Evolutionary conservation across 2,888 invertebrate species (phyloP), one percentile per base, ranked within the genome.

Genomic region (Sarcophaga subvicina): DNA sequence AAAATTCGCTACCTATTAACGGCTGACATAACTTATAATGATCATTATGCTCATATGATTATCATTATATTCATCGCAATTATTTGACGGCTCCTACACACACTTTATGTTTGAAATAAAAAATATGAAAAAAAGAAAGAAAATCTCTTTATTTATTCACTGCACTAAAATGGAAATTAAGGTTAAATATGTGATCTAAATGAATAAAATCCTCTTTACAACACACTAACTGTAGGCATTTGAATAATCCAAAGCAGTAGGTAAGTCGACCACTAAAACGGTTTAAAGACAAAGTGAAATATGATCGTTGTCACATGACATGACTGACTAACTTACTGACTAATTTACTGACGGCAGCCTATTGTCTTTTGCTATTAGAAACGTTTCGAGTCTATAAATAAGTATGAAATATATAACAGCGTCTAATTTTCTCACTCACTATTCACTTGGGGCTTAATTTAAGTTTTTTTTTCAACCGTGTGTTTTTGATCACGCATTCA

Each of bases 121-220:
- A 20, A 62, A 4, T 10, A 14, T 12, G 37, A 62, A 69, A n/a
- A 63, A 63, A n/a, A 59, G 5, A 59, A 12, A n/a, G 4, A 17
- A n/a, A 62, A 20, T 62, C 10, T 62, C 20, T 20, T n/a, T 62
- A 11, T 20, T 20, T 10, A 67, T 37, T 60, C 60, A 20, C 17
- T 20, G 12, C 22, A 12, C 25, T n/a, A 37, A 47, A 67, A 77
- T 83, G 78, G 14, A 84, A 84, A 87, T 84, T 87, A 79, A 82
- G 81, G 81, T 80, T 84, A 84, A 84, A 84, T 82, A 75, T 84
- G 84, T 87, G 84, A 81, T 87, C 81, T 82, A 82, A 87, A 84
- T 87, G 62, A 77, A 82, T 79, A 79, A 81, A 87, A 84, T 80
- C 60, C 78, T 79, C 78, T 54, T 69, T 63, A n/a, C 66, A 47